Base-by-base conservation (phyloP, 2,797 vertebrate genomes). In the Phalanger gymnotis region DNA sequence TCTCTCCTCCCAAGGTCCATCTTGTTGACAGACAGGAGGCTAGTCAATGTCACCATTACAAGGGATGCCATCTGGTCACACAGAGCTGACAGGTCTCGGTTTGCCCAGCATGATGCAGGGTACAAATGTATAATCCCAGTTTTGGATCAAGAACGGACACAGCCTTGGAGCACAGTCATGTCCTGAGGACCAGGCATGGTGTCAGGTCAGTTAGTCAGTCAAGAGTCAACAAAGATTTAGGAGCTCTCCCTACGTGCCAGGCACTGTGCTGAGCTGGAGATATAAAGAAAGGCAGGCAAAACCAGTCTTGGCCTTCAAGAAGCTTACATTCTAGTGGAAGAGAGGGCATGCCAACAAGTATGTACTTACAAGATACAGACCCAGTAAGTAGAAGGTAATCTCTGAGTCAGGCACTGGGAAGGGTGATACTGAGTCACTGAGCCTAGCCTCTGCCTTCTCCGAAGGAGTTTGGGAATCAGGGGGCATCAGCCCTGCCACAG, bases 31-130 rank as follows among this genome's bases (percentile, higher is more conserved):
- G 91, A 91, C 92, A 96, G 90, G 66, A 16, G 13, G 31, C 92
- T 87, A 1, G 19, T 40, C 93, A 90, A 47, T 3, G 19, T 90
- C 92, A 91, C 90, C 22, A 61, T 87, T 11, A 27, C 22, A 87
- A 30, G 53, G 54, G 73, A 54, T 81, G 91, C 93, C 94, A 97
- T 95, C 95, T 98, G 94, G 92, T 94, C 92, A 95, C 90, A 96
- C 73, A 94, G 96, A 92, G 90, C 54, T 91, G 31, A 57, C 66
- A 93, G 57, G 56, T 40, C 55, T 53, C 58, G 91, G 58, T 31
- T 91, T 11, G 5, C 87, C 90, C 51, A 90, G 34, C 19, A 12
- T 9, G 55, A 92, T 28, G 66, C 87, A 90, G 52, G 94, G 95
- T 94, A 90, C 51, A 96, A 52, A 19, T 16, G 87, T 53, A 53